These are phyloP conservation scores for Megaptera novaeangliae DNA, from an alignment of 2,113 vertebrate species.

Conservation along the genomic window DNA sequence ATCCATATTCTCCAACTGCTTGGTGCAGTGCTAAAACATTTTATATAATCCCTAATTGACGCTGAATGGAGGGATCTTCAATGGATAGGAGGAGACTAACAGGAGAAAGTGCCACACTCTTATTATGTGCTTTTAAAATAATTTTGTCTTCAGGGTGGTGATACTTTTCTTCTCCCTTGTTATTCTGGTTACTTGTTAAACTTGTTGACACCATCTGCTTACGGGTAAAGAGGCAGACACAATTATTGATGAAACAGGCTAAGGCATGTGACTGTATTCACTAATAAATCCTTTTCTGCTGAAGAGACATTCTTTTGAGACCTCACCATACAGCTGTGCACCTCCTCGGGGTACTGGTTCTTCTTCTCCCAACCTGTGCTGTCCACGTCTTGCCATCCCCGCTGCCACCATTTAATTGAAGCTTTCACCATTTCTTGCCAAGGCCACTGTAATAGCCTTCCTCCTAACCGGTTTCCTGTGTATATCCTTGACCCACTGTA, in stretches of 20 bases:
- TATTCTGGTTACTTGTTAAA: not conserved
- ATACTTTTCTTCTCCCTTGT: not conserved
- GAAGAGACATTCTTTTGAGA: not conserved
- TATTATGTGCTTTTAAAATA: not conserved
- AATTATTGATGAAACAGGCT: not conserved
- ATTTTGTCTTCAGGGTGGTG: not conserved
- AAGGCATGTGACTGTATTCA: not conserved
- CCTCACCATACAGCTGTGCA: not conserved
- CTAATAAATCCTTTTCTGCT: not conserved
- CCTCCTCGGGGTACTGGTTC: not conserved
- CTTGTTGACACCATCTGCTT: not conserved
- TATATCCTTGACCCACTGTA: not conserved
- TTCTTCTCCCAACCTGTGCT: not conserved
- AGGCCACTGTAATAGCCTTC: not conserved
- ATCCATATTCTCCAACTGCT: not conserved
- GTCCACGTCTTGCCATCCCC: not conserved
- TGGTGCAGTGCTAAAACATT: not conserved
- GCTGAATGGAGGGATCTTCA: not conserved
- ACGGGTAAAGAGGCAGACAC: not conserved
- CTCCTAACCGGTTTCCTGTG: not conserved
- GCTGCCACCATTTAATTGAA: not conserved
- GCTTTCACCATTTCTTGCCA: not conserved
- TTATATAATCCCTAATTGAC: not conserved
- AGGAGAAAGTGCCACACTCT: not conserved
- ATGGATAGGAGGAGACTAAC: not conserved